Base-by-base conservation (phyloP, 2,888 invertebrate species). In the Oxyscelio sp. region DNA sequence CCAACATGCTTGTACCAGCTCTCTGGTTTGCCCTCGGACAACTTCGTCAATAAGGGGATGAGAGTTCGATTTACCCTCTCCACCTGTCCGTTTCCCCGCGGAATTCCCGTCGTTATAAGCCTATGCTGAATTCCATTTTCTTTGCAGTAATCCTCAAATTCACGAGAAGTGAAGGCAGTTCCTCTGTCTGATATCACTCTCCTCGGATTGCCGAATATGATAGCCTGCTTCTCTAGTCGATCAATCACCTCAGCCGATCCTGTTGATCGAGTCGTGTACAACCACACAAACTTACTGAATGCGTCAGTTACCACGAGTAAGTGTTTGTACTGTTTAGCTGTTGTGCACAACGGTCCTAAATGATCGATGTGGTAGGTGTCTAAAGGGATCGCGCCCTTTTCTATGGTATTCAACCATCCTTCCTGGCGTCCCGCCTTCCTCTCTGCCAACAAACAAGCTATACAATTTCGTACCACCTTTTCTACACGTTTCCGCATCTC, bases 201-300 rank as follows among this genome's bases (percentile, higher is more conserved):
- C 45, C 65, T 13, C 8, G 85, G 84, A 45, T 86, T 85, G 0
- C 85, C 85, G 11, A 88, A 88, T 0, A 77, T 11, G 0, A 43
- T 48, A 3, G 84, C 50, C 21, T 87, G 85, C 6, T 11, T 77
- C 4, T 9, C 52, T 5, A 88, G 15, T 8, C 58, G 15, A 9
- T 75, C 54, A 0, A 83, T 1, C 0, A 70, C 85, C n/a, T 88
- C 83, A 0, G 45, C n/a, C 0, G 80, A 27, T 2, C 50, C 43
- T 5, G 77, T 82, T 2, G 84, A 78, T n/a, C 68, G 70, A 1
- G 81, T 81, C 3, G 83, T 43, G n/a, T 85, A 81, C 0, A n/a
- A 84, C 82, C 80, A 84, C 0, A 68, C 58, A 22, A 83, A 85
- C 22, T 83, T 77, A 0, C 59, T 40, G 38, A 74, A 85, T 0